phyloP scores from a whole-genome alignment of 2,797 vertebrate genomes.

The Geotrypetes seraphini region DNA sequence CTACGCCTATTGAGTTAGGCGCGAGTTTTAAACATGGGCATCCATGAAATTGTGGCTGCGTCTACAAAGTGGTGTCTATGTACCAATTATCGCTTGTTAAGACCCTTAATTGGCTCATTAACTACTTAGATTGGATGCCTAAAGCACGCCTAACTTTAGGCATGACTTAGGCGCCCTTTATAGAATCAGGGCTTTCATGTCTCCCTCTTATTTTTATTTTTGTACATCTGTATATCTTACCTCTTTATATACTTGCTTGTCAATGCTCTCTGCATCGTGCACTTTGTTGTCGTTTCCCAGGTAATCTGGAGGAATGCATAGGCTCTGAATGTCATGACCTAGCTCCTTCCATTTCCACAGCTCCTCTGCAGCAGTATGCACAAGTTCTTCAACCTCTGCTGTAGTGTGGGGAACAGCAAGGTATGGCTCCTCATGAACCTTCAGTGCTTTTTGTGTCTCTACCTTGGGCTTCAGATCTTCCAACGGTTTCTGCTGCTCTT shows the following conservation, averaged over 20 bases:
- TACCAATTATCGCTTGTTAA: too few relatives aligned
- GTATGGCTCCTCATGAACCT: constrained; percentile 66
- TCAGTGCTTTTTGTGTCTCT: constrained; percentile 52
- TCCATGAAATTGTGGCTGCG: too few relatives aligned
- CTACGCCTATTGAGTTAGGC: too few relatives aligned
- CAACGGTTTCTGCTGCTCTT: constrained; percentile 68
- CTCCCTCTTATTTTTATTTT: too few relatives aligned
- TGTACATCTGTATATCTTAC: too few relatives aligned
- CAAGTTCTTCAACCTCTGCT: constrained; percentile 76
- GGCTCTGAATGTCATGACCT: constrained; percentile 47
- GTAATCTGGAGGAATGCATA: constrained; percentile 49
- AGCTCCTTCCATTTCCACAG: constrained; percentile 79
- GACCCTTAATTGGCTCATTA: too few relatives aligned
- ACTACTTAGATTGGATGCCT: too few relatives aligned
- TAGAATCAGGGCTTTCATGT: too few relatives aligned
- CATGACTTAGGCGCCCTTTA: too few relatives aligned
- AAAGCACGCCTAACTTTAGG: too few relatives aligned
- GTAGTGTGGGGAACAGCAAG: constrained; percentile 80
- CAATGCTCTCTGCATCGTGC: constrained; percentile 64
- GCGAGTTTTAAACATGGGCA: too few relatives aligned
- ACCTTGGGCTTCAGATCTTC: constrained; percentile 48
- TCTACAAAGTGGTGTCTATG: too few relatives aligned
- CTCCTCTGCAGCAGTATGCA: constrained; percentile 67
- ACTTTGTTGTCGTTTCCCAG: constrained; percentile 41
- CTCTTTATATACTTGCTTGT: constrained; percentile 79